phyloP scores from a whole-genome alignment of 2,888 invertebrate species.

The Oscheius sp. region DNA sequence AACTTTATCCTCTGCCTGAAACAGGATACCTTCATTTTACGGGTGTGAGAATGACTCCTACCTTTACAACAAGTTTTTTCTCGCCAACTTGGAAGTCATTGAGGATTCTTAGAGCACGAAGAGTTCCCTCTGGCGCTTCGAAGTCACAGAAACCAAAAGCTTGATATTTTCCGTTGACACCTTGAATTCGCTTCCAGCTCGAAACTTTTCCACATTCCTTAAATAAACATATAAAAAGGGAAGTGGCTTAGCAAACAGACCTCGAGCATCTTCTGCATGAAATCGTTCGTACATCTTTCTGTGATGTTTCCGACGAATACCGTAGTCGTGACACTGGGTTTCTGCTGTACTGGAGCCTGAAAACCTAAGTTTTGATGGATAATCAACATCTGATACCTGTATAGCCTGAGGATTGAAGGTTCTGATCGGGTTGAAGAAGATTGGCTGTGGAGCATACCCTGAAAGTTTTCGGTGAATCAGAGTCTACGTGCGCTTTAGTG shows the following conservation, averaged over 20 bases:
- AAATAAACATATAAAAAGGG: conserved; percentile 20
- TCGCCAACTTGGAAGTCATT: conserved; percentile 93
- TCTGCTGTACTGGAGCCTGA: conserved; percentile 19
- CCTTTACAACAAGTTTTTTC: conserved; percentile 87
- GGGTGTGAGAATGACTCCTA: conserved; percentile 19
- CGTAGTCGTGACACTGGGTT: conserved; percentile 80
- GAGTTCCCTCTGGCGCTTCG: conserved; percentile 92
- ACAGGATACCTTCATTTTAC: conserved; percentile 8
- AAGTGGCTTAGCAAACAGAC: conserved; percentile 63
- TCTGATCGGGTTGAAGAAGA: conserved; percentile 36
- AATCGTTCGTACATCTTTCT: conserved; percentile 91
- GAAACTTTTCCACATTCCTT: conserved; percentile 91
- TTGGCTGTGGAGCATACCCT: conserved; percentile 24
- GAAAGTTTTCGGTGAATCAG: neutral
- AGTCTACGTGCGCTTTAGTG: neutral
- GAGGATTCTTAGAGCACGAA: conserved; percentile 88
- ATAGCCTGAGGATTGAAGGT: conserved; percentile 4
- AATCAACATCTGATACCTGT: neutral
- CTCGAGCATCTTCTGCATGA: conserved; percentile 89
- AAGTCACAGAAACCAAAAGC: conserved; percentile 98
- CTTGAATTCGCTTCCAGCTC: conserved; percentile 95
- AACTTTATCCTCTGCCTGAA: conserved; percentile 63
- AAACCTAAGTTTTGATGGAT: neutral
- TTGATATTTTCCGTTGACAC: conserved; percentile 79
- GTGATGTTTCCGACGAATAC: conserved; percentile 98